Evolutionary conservation across 2,888 invertebrate genomes (phyloP).

Genomic region (Rhaphigaster nebulosa): DNA sequence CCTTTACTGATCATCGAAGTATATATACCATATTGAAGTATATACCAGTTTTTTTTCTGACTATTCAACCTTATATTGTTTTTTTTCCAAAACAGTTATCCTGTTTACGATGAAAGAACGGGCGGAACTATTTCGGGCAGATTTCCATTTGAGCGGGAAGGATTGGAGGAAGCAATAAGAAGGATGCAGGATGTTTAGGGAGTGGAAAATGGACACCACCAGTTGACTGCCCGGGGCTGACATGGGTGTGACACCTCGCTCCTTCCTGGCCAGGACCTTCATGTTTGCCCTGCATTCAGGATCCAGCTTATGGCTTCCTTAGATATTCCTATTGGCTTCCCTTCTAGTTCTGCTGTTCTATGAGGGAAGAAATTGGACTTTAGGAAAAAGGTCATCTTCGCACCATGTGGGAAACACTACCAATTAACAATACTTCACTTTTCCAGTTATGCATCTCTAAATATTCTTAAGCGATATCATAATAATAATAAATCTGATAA

Average conservation of each 20-base stretch:
- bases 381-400: not conserved
- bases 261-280: not conserved
- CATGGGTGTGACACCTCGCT: not conserved
- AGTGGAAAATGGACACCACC: constrained; percentile 41
- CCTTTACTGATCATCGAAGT: too few species aligned
- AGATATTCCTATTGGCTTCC: not conserved
- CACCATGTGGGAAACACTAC: not conserved
- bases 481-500: too few species aligned
- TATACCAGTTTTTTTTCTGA: too few species aligned
- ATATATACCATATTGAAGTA: too few species aligned
- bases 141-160: not conserved
- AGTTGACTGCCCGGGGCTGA: not conserved
- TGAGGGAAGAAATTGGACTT: not conserved
- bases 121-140: not conserved
- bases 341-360: not conserved
- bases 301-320: not conserved
- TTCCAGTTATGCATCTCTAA: not conserved
- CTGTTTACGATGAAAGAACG: not conserved
- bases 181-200: not conserved
- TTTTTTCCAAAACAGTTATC: not conserved
- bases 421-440: not conserved
- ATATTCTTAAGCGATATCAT: too few species aligned
- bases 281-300: not conserved
- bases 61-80: too few species aligned
- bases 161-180: constrained; percentile 21